A percentile compares a stretch with the other conserved stretches of the same genome.
Evolutionary conservation across 53 echinoderm and acorn worm species (phyloP).

Genomic region (Paracentrotus lividus): DNA sequence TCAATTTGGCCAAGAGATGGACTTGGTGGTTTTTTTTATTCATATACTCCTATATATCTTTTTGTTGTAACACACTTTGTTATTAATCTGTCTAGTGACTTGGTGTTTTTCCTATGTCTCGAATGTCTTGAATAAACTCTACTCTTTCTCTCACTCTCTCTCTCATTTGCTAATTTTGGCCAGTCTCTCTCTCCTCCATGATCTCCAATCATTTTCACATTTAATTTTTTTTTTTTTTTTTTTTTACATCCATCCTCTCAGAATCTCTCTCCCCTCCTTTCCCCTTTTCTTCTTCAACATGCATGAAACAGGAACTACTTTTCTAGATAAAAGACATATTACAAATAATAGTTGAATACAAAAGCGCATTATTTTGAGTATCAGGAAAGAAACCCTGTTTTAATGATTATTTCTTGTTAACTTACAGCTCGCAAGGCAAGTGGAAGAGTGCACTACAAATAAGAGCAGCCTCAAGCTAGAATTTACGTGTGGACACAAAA

Average conservation of each 20-base stretch:
- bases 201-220: background rate
- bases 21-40: background rate
- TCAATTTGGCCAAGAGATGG: too few relatives aligned
- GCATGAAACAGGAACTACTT: background rate
- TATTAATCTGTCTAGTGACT: background rate
- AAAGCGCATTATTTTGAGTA: background rate
- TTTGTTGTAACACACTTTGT: background rate
- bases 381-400: slow-evolving; percentile 13
- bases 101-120: background rate
- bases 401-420: background rate
- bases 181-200: background rate
- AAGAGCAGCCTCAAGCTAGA: background rate
- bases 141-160: background rate
- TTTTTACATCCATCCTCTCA: background rate
- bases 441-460: background rate
- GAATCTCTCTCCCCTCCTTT: background rate
- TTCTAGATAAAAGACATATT: background rate
- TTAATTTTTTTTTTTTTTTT: background rate
- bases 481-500: background rate
- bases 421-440: background rate
- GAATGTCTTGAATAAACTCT: too few relatives aligned
- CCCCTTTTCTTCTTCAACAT: background rate
- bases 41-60: background rate
- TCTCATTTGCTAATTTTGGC: background rate
- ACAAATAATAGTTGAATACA: background rate